Evolutionary conservation across 2,113 vertebrate species (phyloP), one percentile per base, ranked within the genome.

Genomic region (Toxotes jaculatrix): DNA sequence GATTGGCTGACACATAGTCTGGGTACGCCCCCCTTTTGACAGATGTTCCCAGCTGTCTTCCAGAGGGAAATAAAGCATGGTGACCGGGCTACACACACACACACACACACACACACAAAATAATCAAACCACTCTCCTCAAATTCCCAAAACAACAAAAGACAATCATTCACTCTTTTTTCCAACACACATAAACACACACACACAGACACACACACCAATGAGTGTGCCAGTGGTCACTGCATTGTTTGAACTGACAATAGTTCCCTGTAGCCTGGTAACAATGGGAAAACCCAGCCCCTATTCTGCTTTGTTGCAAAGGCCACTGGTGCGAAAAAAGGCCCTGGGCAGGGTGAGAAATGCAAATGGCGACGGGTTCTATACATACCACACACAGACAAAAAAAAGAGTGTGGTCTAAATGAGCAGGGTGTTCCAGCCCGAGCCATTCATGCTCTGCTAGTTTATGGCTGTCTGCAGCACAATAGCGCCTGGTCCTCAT

Each of bases 41-140:
- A 95, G 93, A 95, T 94, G 93, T 94, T 93, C 87, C 79, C 93
- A 94, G 93, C 92, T 94, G 93, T 89, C 85, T 81, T 82, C 65
- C 70, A 68, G 55, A 62, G 77, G 73, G 71, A 84, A 87, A 90
- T 77, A 87, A 91, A 90, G 83, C 76, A 71, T 47, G 27, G 53
- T 59, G 49, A 77, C 57, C 56, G 74, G 70, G 61, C 38, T 21
- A 72, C 74, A 64, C 65, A 80, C 67, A 71, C 47, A 65, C 49
- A 55, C 47, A 62, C 49, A 55, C 47, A 62, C 19, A 34, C 62
- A 64, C 36, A 43, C 21, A 17, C 63, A 66, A 67, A 89, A 56
- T 57, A 79, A 64, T 83, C 69, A 80, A 65, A 77, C 84, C 82
- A 74, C 42, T 57, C 77, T 84, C 32, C 77, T 89, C 68, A 71